Evolutionary conservation across 2,113 vertebrate species (phyloP), one percentile per base, ranked within the genome.

Genomic region (Syngnathus typhle): DNA sequence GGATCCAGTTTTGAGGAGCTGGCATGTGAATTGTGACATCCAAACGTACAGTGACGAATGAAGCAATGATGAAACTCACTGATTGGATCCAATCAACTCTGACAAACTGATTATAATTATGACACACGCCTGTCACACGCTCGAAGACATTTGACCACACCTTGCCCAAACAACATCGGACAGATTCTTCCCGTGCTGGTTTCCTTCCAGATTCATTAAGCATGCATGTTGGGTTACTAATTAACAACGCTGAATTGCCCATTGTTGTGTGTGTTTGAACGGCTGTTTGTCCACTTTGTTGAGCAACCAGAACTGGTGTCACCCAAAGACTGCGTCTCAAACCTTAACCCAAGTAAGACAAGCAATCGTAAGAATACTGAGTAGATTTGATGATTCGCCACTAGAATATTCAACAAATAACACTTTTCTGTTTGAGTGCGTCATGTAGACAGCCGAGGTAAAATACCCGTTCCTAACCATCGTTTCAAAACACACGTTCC

Each of bases 1-100:
- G 37, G 12, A 61, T 73, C 51, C 47, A 70, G 18, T 71, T 74
- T 36, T 52, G 23, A 23, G 59, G 43, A 62, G 49, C n/a, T 39
- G 43, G 16, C 66, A 72, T 56, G 27, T 6, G 43, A 52, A 60
- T 54, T 46, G 10, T 32, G 27, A 47, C 47, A 23, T 46, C 60
- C 60, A 6, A 65, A 47, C 43, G 51, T 9, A 9, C 65, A 60
- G 56, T 54, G 5, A 73, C 60, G 38, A 70, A 67, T 47, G 37
- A 16, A n/a, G 11, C 21, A 70, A 51, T 60, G 51, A 18, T n/a
- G 11, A 54, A 10, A 43, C 27, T 56, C 44, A 37, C 36, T 51
- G 5, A 12, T 5, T 63, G 62, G 32, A 58, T 44, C 16, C 15
- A 41, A 59, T 71, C n/a, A 68, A 60, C 16, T 39, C 37, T 65